Evolutionary conservation across 2,797 vertebrate genomes (phyloP).

Genomic region (Aulostomus chinensis): DNA sequence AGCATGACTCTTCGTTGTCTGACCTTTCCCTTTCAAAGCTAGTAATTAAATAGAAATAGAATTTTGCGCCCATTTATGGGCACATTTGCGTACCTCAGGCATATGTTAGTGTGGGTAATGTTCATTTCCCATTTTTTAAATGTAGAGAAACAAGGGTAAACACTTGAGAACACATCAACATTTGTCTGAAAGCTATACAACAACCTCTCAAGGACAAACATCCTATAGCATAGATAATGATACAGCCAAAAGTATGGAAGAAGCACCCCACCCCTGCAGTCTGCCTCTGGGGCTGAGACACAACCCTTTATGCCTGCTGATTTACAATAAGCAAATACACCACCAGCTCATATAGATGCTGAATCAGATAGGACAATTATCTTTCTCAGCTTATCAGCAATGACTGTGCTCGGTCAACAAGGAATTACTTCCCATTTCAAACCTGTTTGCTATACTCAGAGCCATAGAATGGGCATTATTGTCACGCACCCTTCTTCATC

Average conservation of each 20-base stretch:
- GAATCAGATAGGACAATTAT: constrained; percentile 59
- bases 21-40: constrained; percentile 16
- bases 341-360: constrained; percentile 23
- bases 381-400: constrained; percentile 37
- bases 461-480: constrained; percentile 23
- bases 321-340: constrained; percentile 53
- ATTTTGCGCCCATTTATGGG: too few species aligned
- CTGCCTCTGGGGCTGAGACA: constrained; percentile 37
- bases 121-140: constrained; percentile 8
- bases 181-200: constrained; percentile 21
- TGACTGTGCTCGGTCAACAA: constrained; percentile 51
- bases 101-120: background rate
- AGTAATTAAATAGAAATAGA: constrained; percentile 12
- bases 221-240: constrained; percentile 32
- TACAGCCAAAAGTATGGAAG: constrained; percentile 13
- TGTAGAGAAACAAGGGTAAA: background rate
- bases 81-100: background rate
- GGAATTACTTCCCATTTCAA: constrained; percentile 39
- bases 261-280: constrained; percentile 26
- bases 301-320: constrained; percentile 36
- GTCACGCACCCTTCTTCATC: constrained; percentile 10
- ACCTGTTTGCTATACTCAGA: constrained; percentile 42
- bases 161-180: constrained; percentile 10
- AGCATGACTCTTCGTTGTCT: constrained; percentile 5
- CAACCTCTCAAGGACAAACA: constrained; percentile 18